Percentiles rank a stretch among this genome's conserved stretches.
phyloP scores from a whole-genome alignment of 2,888 invertebrate species.

The Crocallis elinguaria region DNA sequence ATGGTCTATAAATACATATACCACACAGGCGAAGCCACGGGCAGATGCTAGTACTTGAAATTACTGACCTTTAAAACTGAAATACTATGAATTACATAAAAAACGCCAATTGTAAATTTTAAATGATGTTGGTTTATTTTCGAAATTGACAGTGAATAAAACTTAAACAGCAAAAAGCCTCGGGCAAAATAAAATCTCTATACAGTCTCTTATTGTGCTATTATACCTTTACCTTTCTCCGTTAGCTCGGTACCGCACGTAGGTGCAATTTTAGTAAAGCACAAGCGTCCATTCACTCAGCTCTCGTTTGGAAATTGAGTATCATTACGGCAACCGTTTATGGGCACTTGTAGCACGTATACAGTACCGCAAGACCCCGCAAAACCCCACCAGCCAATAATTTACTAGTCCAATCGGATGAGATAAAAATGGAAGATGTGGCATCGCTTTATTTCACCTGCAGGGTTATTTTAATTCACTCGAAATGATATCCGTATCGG shows the following conservation, averaged over 20 bases:
- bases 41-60: too few species aligned
- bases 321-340: slow-evolving; percentile 65
- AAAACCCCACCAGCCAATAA: slow-evolving; percentile 14
- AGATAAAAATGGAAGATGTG: background rate
- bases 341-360: slow-evolving; percentile 39
- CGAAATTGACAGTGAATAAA: too few species aligned
- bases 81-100: too few species aligned
- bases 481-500: too few species aligned
- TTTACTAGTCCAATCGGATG: slow-evolving; percentile 16
- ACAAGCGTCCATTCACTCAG: slow-evolving; percentile 47
- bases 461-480: too few species aligned
- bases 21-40: too few species aligned
- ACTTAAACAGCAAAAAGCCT: too few species aligned
- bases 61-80: too few species aligned
- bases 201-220: background rate
- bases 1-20: too few species aligned
- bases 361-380: slow-evolving; percentile 30
- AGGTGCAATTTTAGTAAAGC: slow-evolving; percentile 45
- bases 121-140: too few species aligned
- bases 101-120: too few species aligned
- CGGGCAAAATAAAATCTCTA: too few species aligned
- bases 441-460: background rate
- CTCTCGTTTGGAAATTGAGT: slow-evolving; percentile 62
- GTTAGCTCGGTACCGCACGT: slow-evolving; percentile 16
- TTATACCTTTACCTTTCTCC: background rate